Base-by-base conservation (phyloP, 2,888 invertebrate genomes). In the Phyllotreta striolata region DNA sequence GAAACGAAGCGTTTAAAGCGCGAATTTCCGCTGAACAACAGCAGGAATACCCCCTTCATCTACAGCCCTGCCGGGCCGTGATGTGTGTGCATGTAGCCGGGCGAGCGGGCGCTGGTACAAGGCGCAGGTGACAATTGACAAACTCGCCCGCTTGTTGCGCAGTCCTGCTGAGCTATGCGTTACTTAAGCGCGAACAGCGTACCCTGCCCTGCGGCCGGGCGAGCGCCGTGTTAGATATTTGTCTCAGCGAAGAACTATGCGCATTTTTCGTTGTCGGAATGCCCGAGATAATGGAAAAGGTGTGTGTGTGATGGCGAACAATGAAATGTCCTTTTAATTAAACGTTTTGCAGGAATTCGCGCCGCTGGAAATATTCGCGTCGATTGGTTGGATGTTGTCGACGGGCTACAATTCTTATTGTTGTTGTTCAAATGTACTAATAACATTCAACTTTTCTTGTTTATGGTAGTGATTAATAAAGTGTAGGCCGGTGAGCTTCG, bases 81-180 rank as follows among this genome's bases (percentile, higher is more conserved):
- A 80, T 79, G 78, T 79, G 79, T 78, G 75, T 76, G 76, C 70
- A 69, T 77, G 77, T 73, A 70, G 70, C 65, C 61, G 69, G 78
- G 77, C 79, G 77, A 77, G 75, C 73, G 74, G 71, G 72, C 74
- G 73, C 73, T 72, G 70, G 74, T 74, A 79, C 78, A 79, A 74
- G 74, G 73, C 70, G 74, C 76, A 77, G 79, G 80, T 79, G 80
- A 81, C 81, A 81, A 81, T 80, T 79, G 81, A 81, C 81, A 81
- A 80, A 80, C 78, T 76, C 77, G 77, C 77, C 77, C 74, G 77
- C 78, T 75, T 78, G 78, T 79, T 73, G 72, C 71, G 72, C 74
- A 77, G 76, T 79, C 79, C 78, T 74, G 78, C 79, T 79, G 80
- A 79, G 79, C 76, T 78, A 80, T 80, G 80, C 78, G 75, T 76